Base-by-base conservation (phyloP, 2,888 invertebrate species). In the Sturmia bella region DNA sequence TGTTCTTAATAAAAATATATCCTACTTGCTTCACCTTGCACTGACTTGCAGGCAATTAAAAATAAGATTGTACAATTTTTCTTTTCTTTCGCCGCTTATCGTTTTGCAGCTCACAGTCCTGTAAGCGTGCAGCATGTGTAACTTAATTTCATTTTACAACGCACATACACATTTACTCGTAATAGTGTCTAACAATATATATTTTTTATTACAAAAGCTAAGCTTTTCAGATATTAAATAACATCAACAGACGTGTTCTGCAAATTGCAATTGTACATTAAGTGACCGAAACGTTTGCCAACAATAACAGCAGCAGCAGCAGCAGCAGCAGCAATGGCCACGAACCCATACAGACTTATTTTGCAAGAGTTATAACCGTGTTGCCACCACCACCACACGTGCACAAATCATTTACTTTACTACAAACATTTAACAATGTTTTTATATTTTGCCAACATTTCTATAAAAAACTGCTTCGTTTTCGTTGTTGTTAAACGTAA, bases 241-340 rank as follows among this genome's bases (percentile, higher is more conserved):
- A 73, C 77, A 69, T 82, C 81, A 69, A 64, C 77, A 64, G 73
- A 77, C 81, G 74, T 82, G 81, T 77, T 69, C 57, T 63, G 69
- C 81, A 77, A 82, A 77, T 81, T 81, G 77, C 81, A 81, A 77
- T 77, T 81, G 81, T 78, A 64, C 43, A 73, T 63, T 77, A 74
- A 77, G 73, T 82, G 77, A 81, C 81, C 73, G 63, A 57, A 63
- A 27, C 76, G 64, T 66, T 63, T 68, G 77, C 69, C 57, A 77
- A 41, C 64, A 66, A 61, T n/a, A n/a, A n/a, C n/a, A n/a, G n/a
- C n/a, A n/a, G n/a, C 19, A 69, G 57, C 24, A 19, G 7, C 17
- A 19, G 41, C 21, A 41, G n/a, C 15, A 27, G 5, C 17, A 56
- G 37, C 66, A 39, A 7, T 17, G 27, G 7, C 66, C 57, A 54